Evolutionary conservation across 2,113 vertebrate species (phyloP).

Genomic region (Mustela lutreola): DNA sequence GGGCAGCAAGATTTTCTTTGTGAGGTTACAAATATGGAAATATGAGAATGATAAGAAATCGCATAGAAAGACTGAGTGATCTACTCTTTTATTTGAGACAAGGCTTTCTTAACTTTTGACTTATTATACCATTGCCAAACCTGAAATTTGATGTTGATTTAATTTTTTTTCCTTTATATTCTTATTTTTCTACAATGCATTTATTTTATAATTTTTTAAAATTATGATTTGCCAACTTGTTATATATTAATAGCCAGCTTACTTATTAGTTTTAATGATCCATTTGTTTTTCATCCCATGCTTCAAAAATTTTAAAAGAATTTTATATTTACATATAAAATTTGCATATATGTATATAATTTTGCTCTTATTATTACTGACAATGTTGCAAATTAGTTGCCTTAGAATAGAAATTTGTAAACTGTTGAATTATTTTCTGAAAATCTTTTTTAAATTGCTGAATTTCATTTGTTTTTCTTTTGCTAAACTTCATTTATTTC

Average conservation of each 20-base stretch:
- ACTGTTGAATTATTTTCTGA: background rate
- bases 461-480: background rate
- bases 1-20: background rate
- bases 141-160: background rate
- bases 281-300: background rate
- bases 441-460: background rate
- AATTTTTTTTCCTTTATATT: background rate
- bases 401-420: slow-evolving; percentile 20
- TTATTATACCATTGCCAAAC: background rate
- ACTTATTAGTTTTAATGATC: background rate
- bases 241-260: background rate
- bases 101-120: background rate
- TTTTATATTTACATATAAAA: background rate
- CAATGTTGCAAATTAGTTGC: background rate
- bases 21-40: background rate
- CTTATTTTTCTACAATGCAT: background rate
- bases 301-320: background rate
- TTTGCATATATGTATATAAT: background rate
- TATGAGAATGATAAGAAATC: background rate
- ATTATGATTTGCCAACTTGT: background rate
- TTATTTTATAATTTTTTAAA: background rate
- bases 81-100: background rate
- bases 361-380: background rate
- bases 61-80: background rate
- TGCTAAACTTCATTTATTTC: background rate